Evolutionary conservation across 2,888 invertebrate genomes (phyloP).

Genomic region (Spodoptera exigua): DNA sequence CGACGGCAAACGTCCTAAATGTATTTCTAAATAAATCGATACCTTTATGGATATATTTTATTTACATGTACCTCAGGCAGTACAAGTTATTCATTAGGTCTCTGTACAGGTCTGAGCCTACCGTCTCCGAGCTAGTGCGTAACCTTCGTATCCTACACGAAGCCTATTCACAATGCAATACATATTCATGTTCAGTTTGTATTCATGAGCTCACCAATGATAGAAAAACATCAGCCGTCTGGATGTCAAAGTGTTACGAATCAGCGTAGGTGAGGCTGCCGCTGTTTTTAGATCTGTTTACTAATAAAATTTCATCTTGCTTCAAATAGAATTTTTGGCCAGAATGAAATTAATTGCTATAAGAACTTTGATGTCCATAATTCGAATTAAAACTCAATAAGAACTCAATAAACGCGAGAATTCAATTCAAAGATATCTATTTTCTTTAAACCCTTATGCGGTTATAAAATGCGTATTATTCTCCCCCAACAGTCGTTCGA

Average conservation of each 20-base stretch:
- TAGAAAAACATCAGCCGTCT: constrained; percentile 41
- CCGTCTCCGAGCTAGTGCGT: background rate
- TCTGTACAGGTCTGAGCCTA: background rate
- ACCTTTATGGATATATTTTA: background rate
- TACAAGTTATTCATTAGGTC: background rate
- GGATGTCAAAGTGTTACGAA: constrained; percentile 32
- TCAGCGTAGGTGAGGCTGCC: constrained; percentile 13
- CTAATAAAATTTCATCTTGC: background rate
- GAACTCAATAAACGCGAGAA: no score
- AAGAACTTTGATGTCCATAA: no score
- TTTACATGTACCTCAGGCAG: background rate
- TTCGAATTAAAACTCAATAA: no score
- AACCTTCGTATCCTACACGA: constrained; percentile 3
- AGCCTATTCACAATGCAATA: constrained; percentile 40
- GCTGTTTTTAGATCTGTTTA: constrained; percentile 4
- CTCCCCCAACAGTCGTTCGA: background rate
- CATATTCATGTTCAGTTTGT: constrained; percentile 57
- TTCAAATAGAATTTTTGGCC: background rate
- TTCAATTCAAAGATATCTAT: no score
- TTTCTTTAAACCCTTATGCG: no score
- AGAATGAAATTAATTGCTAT: no score
- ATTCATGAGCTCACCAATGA: constrained; percentile 53
- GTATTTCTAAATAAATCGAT: no score
- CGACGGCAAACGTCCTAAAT: no score
- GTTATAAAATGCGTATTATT: background rate